Evolutionary conservation across 2,888 invertebrate genomes (phyloP).

Genomic region (Entomobrya proxima): DNA sequence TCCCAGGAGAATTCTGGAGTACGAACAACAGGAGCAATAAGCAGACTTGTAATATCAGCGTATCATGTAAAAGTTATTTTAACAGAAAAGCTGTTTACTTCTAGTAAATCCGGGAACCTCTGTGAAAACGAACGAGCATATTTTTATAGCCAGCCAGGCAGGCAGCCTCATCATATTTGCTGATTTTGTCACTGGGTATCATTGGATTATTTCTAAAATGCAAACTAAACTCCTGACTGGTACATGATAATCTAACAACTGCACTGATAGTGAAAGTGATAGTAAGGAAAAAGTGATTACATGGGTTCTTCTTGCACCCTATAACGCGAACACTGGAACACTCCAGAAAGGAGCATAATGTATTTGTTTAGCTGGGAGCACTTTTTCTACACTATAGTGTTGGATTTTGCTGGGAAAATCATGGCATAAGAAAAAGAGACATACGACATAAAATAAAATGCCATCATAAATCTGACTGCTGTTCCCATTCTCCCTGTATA

Average conservation of each 20-base stretch:
- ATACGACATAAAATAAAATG: conserved; percentile 66
- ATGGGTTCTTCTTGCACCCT: conserved; percentile 2
- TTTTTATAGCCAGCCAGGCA: background rate
- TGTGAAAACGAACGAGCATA: background rate
- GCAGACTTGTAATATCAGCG: too few relatives aligned
- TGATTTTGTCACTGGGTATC: background rate
- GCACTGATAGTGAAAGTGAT: background rate
- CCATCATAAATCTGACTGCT: conserved; percentile 63
- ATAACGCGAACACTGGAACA: conserved; percentile 10
- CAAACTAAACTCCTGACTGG: background rate
- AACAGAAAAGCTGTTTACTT: too few relatives aligned
- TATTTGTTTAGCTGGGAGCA: conserved; percentile 25
- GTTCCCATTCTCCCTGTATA: background rate
- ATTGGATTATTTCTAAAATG: background rate
- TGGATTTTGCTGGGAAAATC: conserved; percentile 1
- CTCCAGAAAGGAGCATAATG: too few relatives aligned
- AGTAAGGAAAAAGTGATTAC: conserved; percentile 35
- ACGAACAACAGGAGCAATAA: too few relatives aligned
- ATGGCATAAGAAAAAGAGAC: conserved; percentile 63
- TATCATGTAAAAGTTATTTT: too few relatives aligned
- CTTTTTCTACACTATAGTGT: background rate
- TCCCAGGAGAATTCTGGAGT: conserved; percentile 9
- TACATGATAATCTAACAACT: background rate
- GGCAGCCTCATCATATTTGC: background rate
- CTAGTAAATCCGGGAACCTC: background rate